Conservation (phyloP, 2,797 vertebrate genomes). For the Limosa lapponica region DNA sequence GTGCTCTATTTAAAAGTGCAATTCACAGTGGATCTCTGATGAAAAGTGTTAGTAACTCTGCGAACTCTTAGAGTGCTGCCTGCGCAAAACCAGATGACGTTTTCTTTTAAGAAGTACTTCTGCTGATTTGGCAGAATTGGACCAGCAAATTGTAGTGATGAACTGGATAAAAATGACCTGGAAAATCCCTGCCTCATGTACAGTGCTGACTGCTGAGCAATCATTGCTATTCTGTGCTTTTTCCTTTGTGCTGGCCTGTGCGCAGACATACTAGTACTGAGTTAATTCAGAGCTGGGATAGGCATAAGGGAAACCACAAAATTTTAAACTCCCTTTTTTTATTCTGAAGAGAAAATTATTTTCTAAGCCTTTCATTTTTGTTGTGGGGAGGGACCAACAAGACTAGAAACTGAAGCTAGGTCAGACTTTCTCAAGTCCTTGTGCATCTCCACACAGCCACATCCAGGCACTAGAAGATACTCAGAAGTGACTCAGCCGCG, state of each 20-base stretch:
- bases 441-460: background rate
- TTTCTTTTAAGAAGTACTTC: constrained; percentile 40
- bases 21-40: background rate
- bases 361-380: background rate
- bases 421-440: background rate
- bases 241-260: constrained; percentile 44
- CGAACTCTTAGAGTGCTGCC: background rate
- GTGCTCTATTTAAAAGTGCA: background rate
- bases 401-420: background rate
- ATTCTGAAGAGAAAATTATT: background rate
- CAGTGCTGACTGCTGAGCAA: constrained; percentile 67
- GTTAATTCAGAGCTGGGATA: background rate
- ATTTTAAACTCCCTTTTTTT: constrained; percentile 42
- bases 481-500: background rate
- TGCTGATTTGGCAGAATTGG: constrained; percentile 46
- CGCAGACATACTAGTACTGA: constrained; percentile 16
- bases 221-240: constrained; percentile 43
- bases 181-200: constrained; percentile 53
- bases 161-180: constrained; percentile 46
- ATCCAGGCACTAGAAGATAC: background rate
- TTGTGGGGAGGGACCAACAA: background rate
- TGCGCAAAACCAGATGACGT: background rate
- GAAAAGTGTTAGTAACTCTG: constrained; percentile 1
- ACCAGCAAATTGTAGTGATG: constrained; percentile 58
- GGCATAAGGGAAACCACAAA: constrained; percentile 5